A percentile compares a stretch with the other conserved stretches of the same genome.
Conservation (phyloP, 2,113 vertebrate species). For the Microcebus lehilahytsara region DNA sequence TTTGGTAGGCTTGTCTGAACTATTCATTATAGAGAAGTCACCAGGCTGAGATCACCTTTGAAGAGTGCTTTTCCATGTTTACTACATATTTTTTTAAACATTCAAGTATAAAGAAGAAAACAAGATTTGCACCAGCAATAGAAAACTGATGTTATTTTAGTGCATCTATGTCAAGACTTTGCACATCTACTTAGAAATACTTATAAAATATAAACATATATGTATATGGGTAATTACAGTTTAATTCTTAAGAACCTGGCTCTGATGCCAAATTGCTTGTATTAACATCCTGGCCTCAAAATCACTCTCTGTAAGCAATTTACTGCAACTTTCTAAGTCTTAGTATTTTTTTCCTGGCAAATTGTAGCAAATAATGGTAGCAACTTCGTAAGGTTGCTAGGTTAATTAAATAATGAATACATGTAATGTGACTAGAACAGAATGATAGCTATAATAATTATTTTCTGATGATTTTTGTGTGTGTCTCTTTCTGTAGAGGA, state of each 20-base stretch:
- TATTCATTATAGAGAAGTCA: not conserved
- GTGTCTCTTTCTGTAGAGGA: not conserved
- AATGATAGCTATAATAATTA: not conserved
- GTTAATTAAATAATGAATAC: constrained; percentile 6
- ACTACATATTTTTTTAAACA: not conserved
- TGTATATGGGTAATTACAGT: not conserved
- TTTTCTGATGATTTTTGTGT: not conserved
- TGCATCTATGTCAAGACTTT: not conserved
- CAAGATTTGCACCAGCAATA: not conserved
- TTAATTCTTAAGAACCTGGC: not conserved
- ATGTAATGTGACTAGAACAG: not conserved
- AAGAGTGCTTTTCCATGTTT: not conserved
- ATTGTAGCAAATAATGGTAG: not conserved
- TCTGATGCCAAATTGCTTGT: not conserved
- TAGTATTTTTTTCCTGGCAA: not conserved
- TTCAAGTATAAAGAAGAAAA: not conserved
- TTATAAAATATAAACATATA: not conserved
- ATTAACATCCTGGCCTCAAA: not conserved
- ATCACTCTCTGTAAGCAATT: not conserved
- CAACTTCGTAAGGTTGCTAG: not conserved
- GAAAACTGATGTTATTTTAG: not conserved
- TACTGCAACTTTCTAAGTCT: not conserved
- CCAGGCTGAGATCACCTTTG: not conserved
- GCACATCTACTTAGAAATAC: not conserved
- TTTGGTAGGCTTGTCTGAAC: not conserved